A percentile compares a stretch with the other conserved stretches of the same genome.
Conservation (phyloP, 1,140 invertebrate genomes). For the Eriocheir sinensis region DNA sequence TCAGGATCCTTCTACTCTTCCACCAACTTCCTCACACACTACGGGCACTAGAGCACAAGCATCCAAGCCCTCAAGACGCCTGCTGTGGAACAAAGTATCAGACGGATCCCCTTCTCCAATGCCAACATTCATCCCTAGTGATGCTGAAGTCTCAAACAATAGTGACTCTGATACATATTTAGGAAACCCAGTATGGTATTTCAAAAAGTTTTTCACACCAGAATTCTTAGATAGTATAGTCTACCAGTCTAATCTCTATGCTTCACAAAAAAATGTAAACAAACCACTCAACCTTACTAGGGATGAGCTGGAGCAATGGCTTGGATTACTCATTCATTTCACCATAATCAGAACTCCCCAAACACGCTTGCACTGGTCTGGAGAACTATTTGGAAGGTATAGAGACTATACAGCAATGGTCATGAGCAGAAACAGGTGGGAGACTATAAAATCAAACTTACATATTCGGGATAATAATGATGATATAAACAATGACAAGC, state of each 20-base stretch:
- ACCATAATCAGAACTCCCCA: conserved; percentile 55
- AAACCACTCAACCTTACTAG: conserved; percentile 41
- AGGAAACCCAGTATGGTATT: conserved; percentile 35
- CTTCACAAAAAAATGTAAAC: conserved; percentile 44
- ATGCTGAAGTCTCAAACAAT: conserved; percentile 34
- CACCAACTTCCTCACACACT: conserved; percentile 51
- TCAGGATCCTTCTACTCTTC: too few relatives aligned
- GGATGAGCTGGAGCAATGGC: conserved; percentile 23
- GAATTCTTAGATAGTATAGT: conserved; percentile 45
- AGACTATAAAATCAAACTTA: conserved; percentile 52
- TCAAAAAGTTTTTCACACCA: conserved; percentile 6
- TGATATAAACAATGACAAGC: conserved; percentile 55
- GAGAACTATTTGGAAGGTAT: conserved; percentile 26
- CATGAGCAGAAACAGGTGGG: conserved; percentile 46
- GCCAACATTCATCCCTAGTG: too few relatives aligned
- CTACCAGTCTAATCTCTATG: conserved; percentile 33
- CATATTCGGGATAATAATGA: conserved; percentile 29
- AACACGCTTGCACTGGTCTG: conserved; percentile 35
- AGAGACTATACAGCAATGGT: conserved; percentile 38
- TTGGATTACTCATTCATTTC: conserved; percentile 54
- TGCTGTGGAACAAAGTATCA: background rate
- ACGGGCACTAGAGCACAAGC: conserved; percentile 34
- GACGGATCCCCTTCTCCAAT: background rate
- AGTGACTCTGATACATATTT: conserved; percentile 33
- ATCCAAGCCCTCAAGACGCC: conserved; percentile 28